Evolutionary conservation across 2,113 vertebrate genomes (phyloP).

Genomic region (Hiodon tergisus): DNA sequence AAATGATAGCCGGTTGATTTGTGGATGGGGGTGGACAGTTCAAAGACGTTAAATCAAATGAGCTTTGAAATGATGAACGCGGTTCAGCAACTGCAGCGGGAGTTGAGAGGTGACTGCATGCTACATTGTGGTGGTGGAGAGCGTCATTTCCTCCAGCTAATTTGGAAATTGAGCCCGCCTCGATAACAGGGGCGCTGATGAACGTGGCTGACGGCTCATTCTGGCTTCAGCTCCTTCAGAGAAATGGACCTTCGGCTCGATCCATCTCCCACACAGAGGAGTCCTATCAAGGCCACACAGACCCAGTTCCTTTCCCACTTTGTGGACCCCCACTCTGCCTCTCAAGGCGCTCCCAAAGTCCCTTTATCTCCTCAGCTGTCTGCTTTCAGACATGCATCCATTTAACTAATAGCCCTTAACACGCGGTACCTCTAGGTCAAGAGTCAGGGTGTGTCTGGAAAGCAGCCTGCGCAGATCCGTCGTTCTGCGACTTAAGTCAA

Average conservation of each 20-base stretch:
- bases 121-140: too few relatives aligned
- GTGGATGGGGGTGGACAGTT: neutral
- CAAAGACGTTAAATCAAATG: neutral
- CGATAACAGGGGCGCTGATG: too few relatives aligned
- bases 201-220: too few relatives aligned
- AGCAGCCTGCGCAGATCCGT: neutral
- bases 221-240: too few relatives aligned
- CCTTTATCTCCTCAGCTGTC: constrained; percentile 12
- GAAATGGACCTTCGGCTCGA: too few relatives aligned
- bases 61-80: neutral
- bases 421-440: constrained; percentile 5
- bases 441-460: constrained; percentile 13
- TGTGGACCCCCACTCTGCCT: neutral
- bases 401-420: constrained; percentile 17
- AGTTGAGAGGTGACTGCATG: too few relatives aligned
- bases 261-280: too few relatives aligned
- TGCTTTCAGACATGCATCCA: constrained; percentile 4
- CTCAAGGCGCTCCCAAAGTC: neutral
- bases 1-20: neutral
- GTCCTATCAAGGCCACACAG: too few relatives aligned
- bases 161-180: too few relatives aligned
- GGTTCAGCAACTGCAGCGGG: too few relatives aligned
- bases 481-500: neutral
- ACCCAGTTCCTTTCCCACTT: neutral
- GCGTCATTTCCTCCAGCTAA: too few relatives aligned